Evolutionary conservation across 2,797 vertebrate genomes (phyloP).

Genomic region (Lophius americanus): DNA sequence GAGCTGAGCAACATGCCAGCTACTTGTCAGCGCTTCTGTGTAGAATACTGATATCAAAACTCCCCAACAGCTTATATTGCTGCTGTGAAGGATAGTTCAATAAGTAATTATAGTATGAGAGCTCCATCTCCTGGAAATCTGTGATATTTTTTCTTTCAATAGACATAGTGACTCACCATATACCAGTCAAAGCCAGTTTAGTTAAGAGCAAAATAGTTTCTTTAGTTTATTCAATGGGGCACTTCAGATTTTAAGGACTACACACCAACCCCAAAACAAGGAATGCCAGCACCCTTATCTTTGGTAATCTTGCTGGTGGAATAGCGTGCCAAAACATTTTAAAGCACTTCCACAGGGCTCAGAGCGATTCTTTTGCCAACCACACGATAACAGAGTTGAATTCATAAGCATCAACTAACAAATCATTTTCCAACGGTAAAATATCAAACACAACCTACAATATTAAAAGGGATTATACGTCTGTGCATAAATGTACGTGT

Average conservation of each 20-base stretch:
- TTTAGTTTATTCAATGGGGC: neutral
- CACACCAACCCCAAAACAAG: neutral
- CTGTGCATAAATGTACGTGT: neutral
- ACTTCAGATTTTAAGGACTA: neutral
- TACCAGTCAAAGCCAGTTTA: conserved; percentile 17
- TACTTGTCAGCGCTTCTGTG: conserved; percentile 14
- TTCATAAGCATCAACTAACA: neutral
- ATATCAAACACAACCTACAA: neutral
- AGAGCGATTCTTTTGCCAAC: neutral
- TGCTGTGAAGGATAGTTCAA: conserved; percentile 8
- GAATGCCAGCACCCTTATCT: neutral
- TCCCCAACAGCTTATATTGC: conserved; percentile 14
- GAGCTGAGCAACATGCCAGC: conserved; percentile 41
- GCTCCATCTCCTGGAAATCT: conserved; percentile 61
- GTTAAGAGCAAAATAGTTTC: neutral
- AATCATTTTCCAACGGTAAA: neutral
- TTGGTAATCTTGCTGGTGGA: neutral
- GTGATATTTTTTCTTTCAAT: neutral
- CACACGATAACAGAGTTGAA: neutral
- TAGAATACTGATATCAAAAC: neutral
- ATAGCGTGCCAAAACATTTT: neutral
- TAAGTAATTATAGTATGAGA: neutral
- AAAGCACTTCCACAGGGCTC: neutral
- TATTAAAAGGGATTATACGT: conserved; percentile 3
- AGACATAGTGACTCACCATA: conserved; percentile 17